A percentile compares a stretch with the other conserved stretches of the same genome.
Conservation (phyloP, 2,888 invertebrate genomes). For the Caenorhabditis wallacei region DNA sequence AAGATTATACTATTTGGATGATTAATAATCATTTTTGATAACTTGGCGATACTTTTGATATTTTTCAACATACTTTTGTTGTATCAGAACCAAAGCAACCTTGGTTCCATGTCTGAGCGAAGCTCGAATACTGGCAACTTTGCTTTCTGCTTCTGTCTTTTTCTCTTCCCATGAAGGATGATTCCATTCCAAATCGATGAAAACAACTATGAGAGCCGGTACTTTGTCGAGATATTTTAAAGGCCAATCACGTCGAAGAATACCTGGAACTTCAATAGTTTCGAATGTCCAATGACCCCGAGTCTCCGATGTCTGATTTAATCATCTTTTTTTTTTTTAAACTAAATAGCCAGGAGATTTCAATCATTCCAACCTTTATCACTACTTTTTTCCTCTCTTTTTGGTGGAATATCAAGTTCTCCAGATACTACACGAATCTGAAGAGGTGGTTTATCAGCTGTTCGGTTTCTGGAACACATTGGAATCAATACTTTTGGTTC, state of each 20-base stretch:
- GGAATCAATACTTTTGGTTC: not conserved
- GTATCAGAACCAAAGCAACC: slow-evolving; percentile 73
- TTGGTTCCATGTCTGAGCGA: slow-evolving; percentile 65
- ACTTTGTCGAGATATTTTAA: slow-evolving; percentile 71
- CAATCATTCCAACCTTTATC: slow-evolving; percentile 32
- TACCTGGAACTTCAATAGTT: slow-evolving; percentile 86
- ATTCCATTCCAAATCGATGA: slow-evolving; percentile 98
- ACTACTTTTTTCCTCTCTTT: slow-evolving; percentile 36
- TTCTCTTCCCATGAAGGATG: slow-evolving; percentile 94
- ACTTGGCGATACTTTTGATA: not conserved
- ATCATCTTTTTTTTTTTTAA: no score
- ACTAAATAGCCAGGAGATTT: no score
- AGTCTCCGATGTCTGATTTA: no score
- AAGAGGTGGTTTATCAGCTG: slow-evolving; percentile 69
- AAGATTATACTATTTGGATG: not conserved
- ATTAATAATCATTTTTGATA: not conserved
- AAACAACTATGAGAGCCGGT: slow-evolving; percentile 93
- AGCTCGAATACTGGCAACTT: slow-evolving; percentile 71
- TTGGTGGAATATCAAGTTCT: slow-evolving; percentile 70
- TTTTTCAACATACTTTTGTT: slow-evolving; percentile 70
- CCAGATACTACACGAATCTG: slow-evolving; percentile 70
- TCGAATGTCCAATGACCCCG: no score
- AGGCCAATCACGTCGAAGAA: slow-evolving; percentile 89
- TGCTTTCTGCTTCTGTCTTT: slow-evolving; percentile 91
- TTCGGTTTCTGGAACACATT: slow-evolving; percentile 42